Evolutionary conservation across 2,888 invertebrate species (phyloP), one percentile per base, ranked within the genome.

Genomic region (Timandra comae): DNA sequence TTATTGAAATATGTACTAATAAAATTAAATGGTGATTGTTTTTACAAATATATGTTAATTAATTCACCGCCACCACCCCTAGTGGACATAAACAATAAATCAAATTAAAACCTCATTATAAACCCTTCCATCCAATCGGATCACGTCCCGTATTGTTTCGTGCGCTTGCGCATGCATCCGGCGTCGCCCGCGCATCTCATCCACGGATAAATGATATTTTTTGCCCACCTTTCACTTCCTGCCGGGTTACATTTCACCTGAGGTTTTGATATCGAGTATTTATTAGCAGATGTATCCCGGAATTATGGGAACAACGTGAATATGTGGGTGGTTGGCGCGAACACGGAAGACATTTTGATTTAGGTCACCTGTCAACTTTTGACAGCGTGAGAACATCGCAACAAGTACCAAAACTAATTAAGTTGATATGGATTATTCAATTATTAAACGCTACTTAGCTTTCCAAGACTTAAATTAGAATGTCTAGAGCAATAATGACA

Each of bases 161-260:
- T 16, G 16, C 16, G 50, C 51, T 43, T 45, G 52, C 48, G 51
- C 49, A 51, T 38, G 56, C 68, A 64, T 69, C 71, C 74, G 67
- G 56, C 57, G 46, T 16, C 16, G 16, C 16, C 16, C 16, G 16
- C 22, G 22, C 22, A 32, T 35, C 32, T 12, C 27, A 19, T 30
- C 7, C 35, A 23, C 29, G 39, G 35, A 41, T 63, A 68, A 64
- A 65, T 65, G 57, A 50, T 46, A 58, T 76, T 76, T 72, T 77
- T 77, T 76, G 67, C 56, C 51, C 67, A 64, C 75, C 80, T 80
- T 80, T 80, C 79, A 76, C 80, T 77, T 79, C 79, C 80, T 77
- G n/a, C 62, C 62, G 68, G 74, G 74, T 75, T 77, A 64, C 62
- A 62, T 62, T 52, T 62, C 63, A 51, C 61, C 57, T 57, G 56